Conservation (phyloP, 2,113 vertebrate species). For the Terrapene triunguis region DNA sequence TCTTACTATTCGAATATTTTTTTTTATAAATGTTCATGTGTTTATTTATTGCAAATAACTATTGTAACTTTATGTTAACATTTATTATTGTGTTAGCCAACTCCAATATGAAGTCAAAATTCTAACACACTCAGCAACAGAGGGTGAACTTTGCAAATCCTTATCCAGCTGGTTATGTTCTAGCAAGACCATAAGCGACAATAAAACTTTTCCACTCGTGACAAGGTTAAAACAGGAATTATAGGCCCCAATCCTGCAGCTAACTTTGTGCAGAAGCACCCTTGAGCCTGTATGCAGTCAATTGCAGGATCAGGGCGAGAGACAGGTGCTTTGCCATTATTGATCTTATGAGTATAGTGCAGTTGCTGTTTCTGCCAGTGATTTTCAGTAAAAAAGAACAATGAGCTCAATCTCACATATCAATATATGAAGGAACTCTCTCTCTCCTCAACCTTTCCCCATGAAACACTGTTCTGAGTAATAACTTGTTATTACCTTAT, state of each 20-base stretch:
- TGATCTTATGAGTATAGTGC: background rate
- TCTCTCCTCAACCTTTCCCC: background rate
- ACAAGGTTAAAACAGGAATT: background rate
- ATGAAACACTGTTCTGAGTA: background rate
- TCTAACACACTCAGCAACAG: background rate
- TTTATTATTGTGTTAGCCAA: slow-evolving; percentile 11
- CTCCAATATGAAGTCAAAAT: background rate
- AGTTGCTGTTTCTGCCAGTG: background rate
- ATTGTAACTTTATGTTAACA: background rate
- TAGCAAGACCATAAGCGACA: background rate
- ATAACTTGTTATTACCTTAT: background rate
- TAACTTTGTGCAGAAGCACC: background rate
- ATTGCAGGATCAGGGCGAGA: background rate
- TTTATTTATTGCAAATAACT: background rate
- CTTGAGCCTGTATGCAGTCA: background rate
- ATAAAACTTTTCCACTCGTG: accelerated
- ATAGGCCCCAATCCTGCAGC: background rate
- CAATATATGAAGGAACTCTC: background rate
- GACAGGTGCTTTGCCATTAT: background rate
- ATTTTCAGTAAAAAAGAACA: background rate
- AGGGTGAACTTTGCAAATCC: background rate
- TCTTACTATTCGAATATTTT: background rate
- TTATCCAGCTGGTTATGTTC: background rate
- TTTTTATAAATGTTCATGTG: background rate
- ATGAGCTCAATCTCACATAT: background rate